Evolutionary conservation across 2,797 vertebrate genomes (phyloP).

Genomic region (Eulemur coronatus): DNA sequence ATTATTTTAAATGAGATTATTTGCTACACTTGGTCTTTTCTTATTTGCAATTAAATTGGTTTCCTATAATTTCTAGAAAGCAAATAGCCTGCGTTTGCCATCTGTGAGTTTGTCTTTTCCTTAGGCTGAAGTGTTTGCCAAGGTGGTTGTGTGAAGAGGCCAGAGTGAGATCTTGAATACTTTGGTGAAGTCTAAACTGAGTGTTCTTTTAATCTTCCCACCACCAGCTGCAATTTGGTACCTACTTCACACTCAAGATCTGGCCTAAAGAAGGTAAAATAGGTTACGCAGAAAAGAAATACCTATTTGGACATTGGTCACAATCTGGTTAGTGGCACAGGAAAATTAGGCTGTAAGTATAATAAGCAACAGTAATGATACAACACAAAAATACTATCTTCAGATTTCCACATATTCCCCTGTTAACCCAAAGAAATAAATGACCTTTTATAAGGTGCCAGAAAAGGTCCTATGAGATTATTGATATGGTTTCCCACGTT

Average conservation of each 20-base stretch:
- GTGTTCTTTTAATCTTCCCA: constrained; percentile 19
- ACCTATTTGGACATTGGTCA: not conserved
- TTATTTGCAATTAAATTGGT: constrained; percentile 45
- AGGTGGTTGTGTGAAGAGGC: not conserved
- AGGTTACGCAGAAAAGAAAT: not conserved
- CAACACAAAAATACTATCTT: not conserved
- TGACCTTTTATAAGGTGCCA: not conserved
- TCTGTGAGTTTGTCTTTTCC: constrained; percentile 25
- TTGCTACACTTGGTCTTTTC: constrained; percentile 28
- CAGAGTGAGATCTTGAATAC: not conserved
- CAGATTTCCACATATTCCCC: not conserved
- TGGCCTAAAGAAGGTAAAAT: not conserved
- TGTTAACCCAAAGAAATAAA: not conserved
- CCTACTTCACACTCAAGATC: not conserved
- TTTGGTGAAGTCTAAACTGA: not conserved
- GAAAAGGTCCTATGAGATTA: not conserved
- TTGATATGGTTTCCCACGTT: not conserved
- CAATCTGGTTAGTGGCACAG: not conserved
- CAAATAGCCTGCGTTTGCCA: constrained; percentile 26
- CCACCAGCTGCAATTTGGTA: constrained; percentile 31
- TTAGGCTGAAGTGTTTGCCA: constrained; percentile 40
- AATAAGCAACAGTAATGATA: not conserved
- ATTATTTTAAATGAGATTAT: constrained; percentile 38
- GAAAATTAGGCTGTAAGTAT: not conserved
- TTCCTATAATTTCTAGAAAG: constrained; percentile 57